Percentiles rank a stretch among this genome's conserved stretches.
These are phyloP conservation scores for Osmerus mordax DNA, from an alignment of 2,113 vertebrate genomes.

Conservation along the genomic window DNA sequence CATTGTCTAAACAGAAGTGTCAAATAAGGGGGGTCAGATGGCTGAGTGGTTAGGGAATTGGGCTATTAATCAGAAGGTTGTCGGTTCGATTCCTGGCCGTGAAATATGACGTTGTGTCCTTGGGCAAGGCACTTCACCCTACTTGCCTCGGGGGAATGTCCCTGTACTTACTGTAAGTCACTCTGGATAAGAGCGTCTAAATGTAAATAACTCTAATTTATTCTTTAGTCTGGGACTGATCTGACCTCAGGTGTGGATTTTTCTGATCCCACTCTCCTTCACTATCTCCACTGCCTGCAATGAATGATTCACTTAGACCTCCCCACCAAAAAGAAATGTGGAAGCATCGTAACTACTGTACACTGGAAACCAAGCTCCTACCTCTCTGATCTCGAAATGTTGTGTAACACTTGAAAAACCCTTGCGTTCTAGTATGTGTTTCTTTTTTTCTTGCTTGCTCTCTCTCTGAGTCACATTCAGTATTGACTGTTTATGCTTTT, in stretches of 20 bases:
- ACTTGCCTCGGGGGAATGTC: too few species aligned
- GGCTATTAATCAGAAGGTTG: too few species aligned
- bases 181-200: too few species aligned
- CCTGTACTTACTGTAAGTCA: too few species aligned
- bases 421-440: constrained; percentile 64
- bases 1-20: constrained; percentile 54
- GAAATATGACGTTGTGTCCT: too few species aligned
- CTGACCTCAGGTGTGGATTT: constrained; percentile 68
- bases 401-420: constrained; percentile 78
- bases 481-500: constrained; percentile 81
- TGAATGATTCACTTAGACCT: constrained; percentile 72
- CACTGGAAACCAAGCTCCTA: constrained; percentile 62
- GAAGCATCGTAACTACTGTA: constrained; percentile 55
- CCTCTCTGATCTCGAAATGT: constrained; percentile 74
- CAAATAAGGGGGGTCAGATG: constrained; percentile 18
- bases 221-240: constrained; percentile 57
- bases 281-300: constrained; percentile 68
- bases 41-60: too few species aligned
- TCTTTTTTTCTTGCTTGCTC: constrained; percentile 55
- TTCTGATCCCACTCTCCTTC: constrained; percentile 64
- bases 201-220: constrained; percentile 37
- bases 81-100: too few species aligned
- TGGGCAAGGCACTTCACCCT: too few species aligned
- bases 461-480: constrained; percentile 72
- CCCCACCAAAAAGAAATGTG: constrained; percentile 60